Evolutionary conservation across 2,113 vertebrate species (phyloP).

Genomic region (Gallinago jamesoni): DNA sequence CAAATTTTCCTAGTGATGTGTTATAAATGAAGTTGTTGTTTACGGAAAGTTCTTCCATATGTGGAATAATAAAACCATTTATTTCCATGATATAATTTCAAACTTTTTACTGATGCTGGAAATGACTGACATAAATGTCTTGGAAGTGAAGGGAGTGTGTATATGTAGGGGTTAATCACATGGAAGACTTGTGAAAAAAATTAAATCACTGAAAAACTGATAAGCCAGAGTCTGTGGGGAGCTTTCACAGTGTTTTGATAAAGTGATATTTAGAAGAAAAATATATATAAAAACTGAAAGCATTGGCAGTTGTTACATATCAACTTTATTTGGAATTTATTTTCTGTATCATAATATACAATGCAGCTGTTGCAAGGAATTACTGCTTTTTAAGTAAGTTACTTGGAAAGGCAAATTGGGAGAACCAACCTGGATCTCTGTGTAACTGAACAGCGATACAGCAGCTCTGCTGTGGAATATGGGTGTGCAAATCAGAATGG

Average conservation of each 20-base stretch:
- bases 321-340: neutral
- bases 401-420: rapidly evolving
- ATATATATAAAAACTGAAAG: neutral
- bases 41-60: neutral
- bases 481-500: neutral
- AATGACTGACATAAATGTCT: neutral
- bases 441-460: rapidly evolving
- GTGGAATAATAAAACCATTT: neutral
- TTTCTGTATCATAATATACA: rapidly evolving
- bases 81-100: rapidly evolving
- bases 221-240: neutral
- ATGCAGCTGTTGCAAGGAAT: neutral
- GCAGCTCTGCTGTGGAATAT: rapidly evolving
- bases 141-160: rapidly evolving
- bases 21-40: too few relatives aligned
- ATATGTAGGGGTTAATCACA: rapidly evolving
- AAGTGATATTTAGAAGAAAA: neutral
- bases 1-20: rapidly evolving
- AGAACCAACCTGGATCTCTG: rapidly evolving
- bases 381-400: too few relatives aligned
- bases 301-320: rapidly evolving
- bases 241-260: neutral
- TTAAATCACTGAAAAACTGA: rapidly evolving
- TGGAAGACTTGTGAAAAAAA: neutral
- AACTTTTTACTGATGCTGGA: neutral